Conservation (phyloP, 2,797 vertebrate species). For the Tangara arthus region DNA sequence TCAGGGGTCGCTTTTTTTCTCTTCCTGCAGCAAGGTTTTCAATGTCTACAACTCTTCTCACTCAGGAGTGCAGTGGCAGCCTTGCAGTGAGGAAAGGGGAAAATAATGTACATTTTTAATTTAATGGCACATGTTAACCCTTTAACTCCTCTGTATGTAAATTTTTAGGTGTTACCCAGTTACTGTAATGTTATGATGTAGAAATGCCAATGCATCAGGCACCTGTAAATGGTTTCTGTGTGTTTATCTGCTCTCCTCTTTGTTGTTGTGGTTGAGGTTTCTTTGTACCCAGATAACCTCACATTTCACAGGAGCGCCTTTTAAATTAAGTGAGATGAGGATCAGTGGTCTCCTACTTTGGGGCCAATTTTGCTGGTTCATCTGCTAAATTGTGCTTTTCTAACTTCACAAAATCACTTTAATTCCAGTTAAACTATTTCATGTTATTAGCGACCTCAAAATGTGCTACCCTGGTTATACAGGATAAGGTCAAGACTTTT, state of each 20-base stretch:
- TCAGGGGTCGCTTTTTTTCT: neutral
- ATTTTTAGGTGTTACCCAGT: neutral
- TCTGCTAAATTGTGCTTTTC: constrained; percentile 16
- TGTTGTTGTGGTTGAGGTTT: neutral
- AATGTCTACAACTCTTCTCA: neutral
- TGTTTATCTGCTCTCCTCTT: neutral
- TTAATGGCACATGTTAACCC: neutral
- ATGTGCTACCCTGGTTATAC: neutral
- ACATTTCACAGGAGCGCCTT: neutral
- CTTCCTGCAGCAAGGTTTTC: neutral
- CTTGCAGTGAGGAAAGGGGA: neutral
- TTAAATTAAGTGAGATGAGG: neutral
- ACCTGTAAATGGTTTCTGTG: neutral
- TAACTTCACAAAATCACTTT: constrained; percentile 30
- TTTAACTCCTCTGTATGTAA: neutral
- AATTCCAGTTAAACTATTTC: constrained; percentile 45
- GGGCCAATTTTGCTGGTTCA: neutral
- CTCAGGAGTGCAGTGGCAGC: neutral
- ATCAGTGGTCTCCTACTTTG: neutral
- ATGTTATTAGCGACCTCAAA: constrained; percentile 36
- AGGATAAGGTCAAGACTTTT: constrained; percentile 28
- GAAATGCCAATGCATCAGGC: neutral
- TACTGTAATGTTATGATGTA: neutral
- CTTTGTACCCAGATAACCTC: neutral
- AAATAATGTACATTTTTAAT: neutral